Evolutionary conservation across 2,113 vertebrate species (phyloP), one percentile per base, ranked within the genome.

Genomic region (Ariopsis seemanni): DNA sequence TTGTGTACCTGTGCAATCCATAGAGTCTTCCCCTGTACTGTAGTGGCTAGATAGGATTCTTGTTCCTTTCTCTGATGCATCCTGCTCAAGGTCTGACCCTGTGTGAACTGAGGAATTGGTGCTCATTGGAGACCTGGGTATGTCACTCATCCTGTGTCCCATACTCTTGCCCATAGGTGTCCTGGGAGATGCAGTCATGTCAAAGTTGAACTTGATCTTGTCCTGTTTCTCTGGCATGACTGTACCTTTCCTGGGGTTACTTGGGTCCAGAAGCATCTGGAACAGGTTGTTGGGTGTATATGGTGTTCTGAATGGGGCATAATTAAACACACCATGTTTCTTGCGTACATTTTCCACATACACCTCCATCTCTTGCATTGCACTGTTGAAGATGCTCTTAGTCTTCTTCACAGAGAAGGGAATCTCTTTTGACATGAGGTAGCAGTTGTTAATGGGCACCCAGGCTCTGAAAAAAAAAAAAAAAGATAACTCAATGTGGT

Each of bases 401-500:
- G 98, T 99, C 96, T 99, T 99, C 96, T 99, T 99, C 92, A 99
- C 98, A 93, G 98, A 99, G 95, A 99, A 99, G 87, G 98, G 98
- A 89, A 99, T 99, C 95, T 99, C 98, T 96, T 99, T 99, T 91
- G 98, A 99, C 98, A 99, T 99, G 96, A 99, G 98, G 96, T 99
- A 99, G 96, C 98, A 99, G 93, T 99, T 99, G 96, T 99, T 99
- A 93, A 99, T 96, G 92, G 98, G 98, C 94, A 99, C 98, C 98
- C 98, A 99, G 88, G 98, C 98, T 94, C 98, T 99, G 91, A 7
- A 90, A 55, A 65, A 25, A 34, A n/a, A 91, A 7, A 90, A 55
- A 65, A 25, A 34, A n/a, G 17, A 60, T 22, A 50, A 58, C 15
- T 75, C 34, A 85, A 82, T 14, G 9, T 9, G 11, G 20, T 82